Evolutionary conservation across 1,140 invertebrate species (phyloP), one percentile per base, ranked within the genome.

Genomic region (Reticulitermes speratus): DNA sequence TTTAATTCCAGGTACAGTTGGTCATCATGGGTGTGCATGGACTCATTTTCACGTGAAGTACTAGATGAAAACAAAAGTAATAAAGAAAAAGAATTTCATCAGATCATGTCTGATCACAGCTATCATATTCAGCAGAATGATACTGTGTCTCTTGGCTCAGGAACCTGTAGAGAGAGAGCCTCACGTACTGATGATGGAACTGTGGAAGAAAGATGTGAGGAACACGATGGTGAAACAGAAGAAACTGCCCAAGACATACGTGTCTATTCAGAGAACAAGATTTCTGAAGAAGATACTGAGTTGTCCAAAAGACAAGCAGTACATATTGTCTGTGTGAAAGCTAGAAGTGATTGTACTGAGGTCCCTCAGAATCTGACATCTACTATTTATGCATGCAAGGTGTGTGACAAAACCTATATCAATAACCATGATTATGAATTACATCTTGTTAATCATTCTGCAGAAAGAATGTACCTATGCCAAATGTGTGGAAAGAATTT

Each of bases 271-370:
- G 59, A 75, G n/a, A 55, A 14, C 19, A 19, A 21, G 16, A 5
- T 16, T 1, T 12, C 16, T 75, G n/a, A 75, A 75, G n/a, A 75
- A n/a, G 65, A 30, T 7, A 3, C 25, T 75, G 16, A 75, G 6
- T 2, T 14, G 3, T 9, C 7, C 65, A 75, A 75, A 75, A 25
- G 16, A 75, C 65, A 30, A 9, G 25, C 65, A 75, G n/a, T 75
- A 75, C 65, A 75, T 75, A 75, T 30, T 75, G n/a, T 75, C 9
- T 75, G 65, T 75, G 65, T 75, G n/a, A 75, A 75, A 75, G 14
- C 65, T 9, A 75, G 65, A 75, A 30, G 9, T n/a, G 9, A n/a
- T 30, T n/a, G n/a, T 55, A 19, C 19, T 75, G 65, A 75, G 9
- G 12, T 75, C 2, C 65, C 65, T 25, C 25, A 30, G n/a, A 75